A percentile compares a stretch with the other conserved stretches of the same genome.
Evolutionary conservation across 1,140 invertebrate genomes (phyloP).

Genomic region (Cotesia vestalis): DNA sequence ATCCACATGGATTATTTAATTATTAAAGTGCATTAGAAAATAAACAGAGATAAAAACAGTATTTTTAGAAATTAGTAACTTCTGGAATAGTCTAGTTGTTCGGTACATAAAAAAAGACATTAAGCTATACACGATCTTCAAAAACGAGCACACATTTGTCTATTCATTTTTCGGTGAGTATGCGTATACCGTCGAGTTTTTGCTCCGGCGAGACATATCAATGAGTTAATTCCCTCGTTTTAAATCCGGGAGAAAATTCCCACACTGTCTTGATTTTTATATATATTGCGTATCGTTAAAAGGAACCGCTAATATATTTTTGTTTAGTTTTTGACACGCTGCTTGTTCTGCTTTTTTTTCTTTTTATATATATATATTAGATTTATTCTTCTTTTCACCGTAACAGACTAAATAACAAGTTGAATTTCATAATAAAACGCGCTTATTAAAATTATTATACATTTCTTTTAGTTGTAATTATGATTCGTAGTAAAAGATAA

Average conservation of each 20-base stretch:
- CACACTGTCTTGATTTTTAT: slow-evolving; percentile 29
- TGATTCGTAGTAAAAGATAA: too few species aligned
- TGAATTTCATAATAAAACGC: not conserved
- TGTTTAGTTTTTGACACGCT: not conserved
- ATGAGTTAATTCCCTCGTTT: slow-evolving; percentile 26
- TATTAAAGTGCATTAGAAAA: too few species aligned
- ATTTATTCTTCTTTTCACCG: not conserved
- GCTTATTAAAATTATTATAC: not conserved
- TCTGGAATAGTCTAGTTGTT: too few species aligned
- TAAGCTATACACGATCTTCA: too few species aligned
- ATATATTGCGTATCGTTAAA: slow-evolving; percentile 1
- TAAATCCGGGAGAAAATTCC: slow-evolving; percentile 48
- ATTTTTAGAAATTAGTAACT: too few species aligned
- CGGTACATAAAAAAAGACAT: too few species aligned
- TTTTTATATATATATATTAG: not conserved
- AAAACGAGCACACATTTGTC: slow-evolving; percentile 25
- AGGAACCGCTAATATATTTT: slow-evolving; percentile 13
- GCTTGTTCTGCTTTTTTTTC: not conserved
- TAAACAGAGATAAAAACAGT: too few species aligned
- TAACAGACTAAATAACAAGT: not conserved
- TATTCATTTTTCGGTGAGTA: slow-evolving; percentile 38
- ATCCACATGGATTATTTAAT: too few species aligned
- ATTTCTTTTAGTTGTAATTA: too few species aligned
- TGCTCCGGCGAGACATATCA: slow-evolving; percentile 31
- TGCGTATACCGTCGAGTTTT: slow-evolving; percentile 47